Conservation (phyloP, 1,140 invertebrate genomes). For the Ceratina japonica region DNA sequence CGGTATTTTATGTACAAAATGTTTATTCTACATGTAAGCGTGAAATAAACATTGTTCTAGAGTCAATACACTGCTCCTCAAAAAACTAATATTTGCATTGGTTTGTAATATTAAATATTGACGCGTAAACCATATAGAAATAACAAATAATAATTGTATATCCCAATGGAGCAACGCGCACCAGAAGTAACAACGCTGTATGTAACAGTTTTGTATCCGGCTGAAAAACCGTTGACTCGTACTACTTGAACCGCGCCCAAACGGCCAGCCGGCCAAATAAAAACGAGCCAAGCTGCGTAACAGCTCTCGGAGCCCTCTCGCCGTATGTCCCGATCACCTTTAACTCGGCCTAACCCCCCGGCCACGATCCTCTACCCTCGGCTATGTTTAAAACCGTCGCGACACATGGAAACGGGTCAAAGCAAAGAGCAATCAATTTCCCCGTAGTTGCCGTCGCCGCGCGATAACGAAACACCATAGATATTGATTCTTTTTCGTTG, state of each 20-base stretch:
- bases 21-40: too few species aligned
- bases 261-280: background rate
- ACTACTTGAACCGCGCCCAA: background rate
- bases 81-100: too few species aligned
- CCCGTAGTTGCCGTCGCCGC: background rate
- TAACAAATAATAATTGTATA: too few species aligned
- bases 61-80: too few species aligned
- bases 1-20: too few species aligned
- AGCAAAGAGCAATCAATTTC: slow-evolving; percentile 33
- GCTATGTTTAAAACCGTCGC: background rate
- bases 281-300: background rate
- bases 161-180: too few species aligned
- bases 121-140: too few species aligned
- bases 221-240: background rate
- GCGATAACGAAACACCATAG: slow-evolving; percentile 23
- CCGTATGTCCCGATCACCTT: slow-evolving; percentile 5
- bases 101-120: too few species aligned
- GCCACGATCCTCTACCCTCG: background rate
- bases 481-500: slow-evolving; percentile 42
- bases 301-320: background rate
- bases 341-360: background rate
- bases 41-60: too few species aligned
- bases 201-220: background rate
- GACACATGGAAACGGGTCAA: background rate
- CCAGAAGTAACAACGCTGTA: too few species aligned